Evolutionary conservation across 2,797 vertebrate genomes (phyloP).

Genomic region (Poecilia picta): DNA sequence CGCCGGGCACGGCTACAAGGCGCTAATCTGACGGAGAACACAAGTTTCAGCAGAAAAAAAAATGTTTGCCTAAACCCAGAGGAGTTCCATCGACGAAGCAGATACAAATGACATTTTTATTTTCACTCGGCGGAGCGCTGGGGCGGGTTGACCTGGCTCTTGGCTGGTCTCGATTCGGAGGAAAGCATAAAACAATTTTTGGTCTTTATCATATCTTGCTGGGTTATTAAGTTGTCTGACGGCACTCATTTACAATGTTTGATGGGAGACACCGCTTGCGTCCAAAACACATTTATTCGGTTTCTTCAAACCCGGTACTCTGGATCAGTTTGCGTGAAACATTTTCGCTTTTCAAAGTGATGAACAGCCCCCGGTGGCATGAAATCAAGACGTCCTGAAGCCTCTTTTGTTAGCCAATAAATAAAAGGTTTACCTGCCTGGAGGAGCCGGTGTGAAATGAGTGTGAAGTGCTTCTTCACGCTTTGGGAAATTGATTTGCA

Average conservation of each 20-base stretch:
- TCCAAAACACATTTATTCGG: conserved; percentile 22
- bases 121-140: conserved; percentile 4
- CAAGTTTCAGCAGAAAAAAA: conserved; percentile 30
- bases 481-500: conserved; percentile 42
- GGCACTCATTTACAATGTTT: conserved; percentile 10
- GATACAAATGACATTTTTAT: conserved; percentile 26
- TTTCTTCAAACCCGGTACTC: conserved; percentile 41
- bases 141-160: conserved; percentile 27
- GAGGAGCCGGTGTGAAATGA: conserved; percentile 48
- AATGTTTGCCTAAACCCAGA: neutral
- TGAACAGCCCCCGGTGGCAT: conserved; percentile 53
- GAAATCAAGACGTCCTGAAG: conserved; percentile 68
- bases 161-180: conserved; percentile 10
- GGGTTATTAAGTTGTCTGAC: neutral
- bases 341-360: conserved; percentile 56
- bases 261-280: conserved; percentile 31
- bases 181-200: neutral
- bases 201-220: conserved; percentile 15
- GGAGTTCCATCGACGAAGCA: conserved; percentile 31
- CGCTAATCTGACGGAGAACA: conserved; percentile 42
- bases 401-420: conserved; percentile 29
- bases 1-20: conserved; percentile 57
- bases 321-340: conserved; percentile 42
- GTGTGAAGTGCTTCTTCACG: conserved; percentile 21
- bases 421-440: conserved; percentile 47